Conservation (phyloP, 2,113 vertebrate species). For the Tragelaphus imberbis region DNA sequence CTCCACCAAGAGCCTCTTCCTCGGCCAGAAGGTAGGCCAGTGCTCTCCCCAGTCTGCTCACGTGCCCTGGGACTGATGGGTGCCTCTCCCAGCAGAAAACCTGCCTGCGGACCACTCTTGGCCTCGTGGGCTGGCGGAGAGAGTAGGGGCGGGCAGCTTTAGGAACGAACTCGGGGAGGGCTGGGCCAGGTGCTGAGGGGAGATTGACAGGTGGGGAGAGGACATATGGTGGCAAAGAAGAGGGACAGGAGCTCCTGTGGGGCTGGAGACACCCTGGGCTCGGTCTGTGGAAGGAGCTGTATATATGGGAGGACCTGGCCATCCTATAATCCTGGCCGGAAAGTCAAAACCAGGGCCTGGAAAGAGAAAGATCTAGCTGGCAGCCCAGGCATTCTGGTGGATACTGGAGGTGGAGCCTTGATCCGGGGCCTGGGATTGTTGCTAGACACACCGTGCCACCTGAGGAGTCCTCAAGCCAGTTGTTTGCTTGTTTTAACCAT, state of each 20-base stretch:
- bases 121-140: not conserved
- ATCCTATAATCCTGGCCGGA: not conserved
- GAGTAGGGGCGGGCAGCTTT: not conserved
- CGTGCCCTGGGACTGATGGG: not conserved
- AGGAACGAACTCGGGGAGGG: not conserved
- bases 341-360: not conserved
- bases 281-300: not conserved
- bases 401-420: not conserved
- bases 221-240: not conserved
- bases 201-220: not conserved
- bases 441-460: conserved; percentile 32
- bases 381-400: not conserved
- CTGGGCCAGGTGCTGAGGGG: not conserved
- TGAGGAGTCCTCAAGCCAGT: conserved; percentile 23
- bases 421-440: not conserved
- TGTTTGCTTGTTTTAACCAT: conserved; percentile 51
- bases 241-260: not conserved
- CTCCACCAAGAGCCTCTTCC: conserved; percentile 98
- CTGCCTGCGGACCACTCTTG: not conserved
- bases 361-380: not conserved
- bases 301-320: not conserved
- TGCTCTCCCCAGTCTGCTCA: not conserved
- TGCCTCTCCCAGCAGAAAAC: not conserved
- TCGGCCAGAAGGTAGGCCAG: conserved; percentile 96
- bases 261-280: not conserved